Evolutionary conservation across 2,888 invertebrate genomes (phyloP), one percentile per base, ranked within the genome.

Genomic region (Cryptus viduatorius): DNA sequence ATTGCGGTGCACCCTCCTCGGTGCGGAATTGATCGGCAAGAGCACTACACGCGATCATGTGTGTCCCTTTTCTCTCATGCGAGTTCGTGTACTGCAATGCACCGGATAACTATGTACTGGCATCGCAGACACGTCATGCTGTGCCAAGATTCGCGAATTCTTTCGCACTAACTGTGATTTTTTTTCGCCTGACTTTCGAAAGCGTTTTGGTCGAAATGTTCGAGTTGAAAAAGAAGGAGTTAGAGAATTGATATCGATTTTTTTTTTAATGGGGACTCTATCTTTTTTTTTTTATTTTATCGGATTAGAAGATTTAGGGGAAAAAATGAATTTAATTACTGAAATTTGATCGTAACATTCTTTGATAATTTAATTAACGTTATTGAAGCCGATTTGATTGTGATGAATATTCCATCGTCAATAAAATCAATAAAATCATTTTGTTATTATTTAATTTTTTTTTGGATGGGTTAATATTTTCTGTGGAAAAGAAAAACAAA

Each of bases 51-150:
- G 90, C 53, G 48, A 48, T 61, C 71, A 56, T 71, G 24, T 44
- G 59, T 59, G 59, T n/a, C 8, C 50, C 4, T 56, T 7, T 71
- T 16, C 29, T 50, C 29, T 42, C 29, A 19, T 67, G 12, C 46
- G 53, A 65, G 56, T 46, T 14, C 53, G 68, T 67, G 37, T 77
- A 83, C 59, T 59, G 72, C 19, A 46, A 73, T 37, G 71, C 79
- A 78, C 79, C 78, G 86, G 7, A 4, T 46, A 46, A 46, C 59
- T n/a, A n/a, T n/a, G n/a, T n/a, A n/a, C n/a, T 44, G 65, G 61
- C 64, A 68, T 72, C 75, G 82, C 85, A 86, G 88, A 86, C 85
- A 86, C 88, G 88, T 86, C 88, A 88, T 85, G 87, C 85, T 85
- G 86, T 12, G 84, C 56, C 37, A 61, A 24, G 14, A 31, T 31